Percentiles rank a stretch among this genome's conserved stretches.
These are phyloP conservation scores for Polypterus senegalus DNA, from an alignment of 2,113 vertebrate species.

Conservation along the genomic window DNA sequence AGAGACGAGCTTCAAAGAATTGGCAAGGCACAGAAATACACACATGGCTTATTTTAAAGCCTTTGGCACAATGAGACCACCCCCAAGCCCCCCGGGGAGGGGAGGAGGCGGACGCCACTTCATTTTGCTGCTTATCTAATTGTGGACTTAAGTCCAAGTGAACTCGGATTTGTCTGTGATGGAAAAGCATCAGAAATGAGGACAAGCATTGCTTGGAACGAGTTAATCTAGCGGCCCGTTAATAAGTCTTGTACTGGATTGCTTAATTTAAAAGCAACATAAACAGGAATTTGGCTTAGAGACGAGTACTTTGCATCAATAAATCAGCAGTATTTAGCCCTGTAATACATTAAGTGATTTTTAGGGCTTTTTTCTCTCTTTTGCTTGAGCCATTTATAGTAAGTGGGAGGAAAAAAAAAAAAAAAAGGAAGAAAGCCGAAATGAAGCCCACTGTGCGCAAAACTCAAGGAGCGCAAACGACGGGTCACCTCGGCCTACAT, in stretches of 20 bases:
- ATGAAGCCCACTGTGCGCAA: too few relatives aligned
- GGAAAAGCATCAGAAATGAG: slow-evolving; percentile 27
- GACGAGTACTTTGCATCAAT: slow-evolving; percentile 32
- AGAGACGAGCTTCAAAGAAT: too few relatives aligned
- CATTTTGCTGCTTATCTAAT: slow-evolving; percentile 25
- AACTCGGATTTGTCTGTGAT: slow-evolving; percentile 28
- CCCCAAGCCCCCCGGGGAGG: too few relatives aligned
- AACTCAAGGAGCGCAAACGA: too few relatives aligned
- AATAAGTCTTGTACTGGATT: slow-evolving; percentile 35
- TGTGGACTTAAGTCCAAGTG: slow-evolving; percentile 28
- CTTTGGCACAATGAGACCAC: too few relatives aligned
- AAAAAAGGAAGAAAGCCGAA: slow-evolving; percentile 22
- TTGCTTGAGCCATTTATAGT: slow-evolving; percentile 29
- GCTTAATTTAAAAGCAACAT: slow-evolving; percentile 40
- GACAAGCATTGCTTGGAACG: slow-evolving; percentile 25
- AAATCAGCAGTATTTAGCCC: slow-evolving; percentile 8
- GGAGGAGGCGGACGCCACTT: slow-evolving; percentile 9
- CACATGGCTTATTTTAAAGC: too few relatives aligned
- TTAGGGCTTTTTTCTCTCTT: slow-evolving; percentile 37
- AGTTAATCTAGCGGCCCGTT: slow-evolving; percentile 33
- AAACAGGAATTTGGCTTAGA: slow-evolving; percentile 49
- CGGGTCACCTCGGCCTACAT: too few relatives aligned
- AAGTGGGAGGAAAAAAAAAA: slow-evolving; percentile 38
- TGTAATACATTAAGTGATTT: slow-evolving; percentile 55
- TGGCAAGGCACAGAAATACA: too few relatives aligned